Conservation (phyloP, 1,140 invertebrate genomes). For the Stegodyphus mimosarum region DNA sequence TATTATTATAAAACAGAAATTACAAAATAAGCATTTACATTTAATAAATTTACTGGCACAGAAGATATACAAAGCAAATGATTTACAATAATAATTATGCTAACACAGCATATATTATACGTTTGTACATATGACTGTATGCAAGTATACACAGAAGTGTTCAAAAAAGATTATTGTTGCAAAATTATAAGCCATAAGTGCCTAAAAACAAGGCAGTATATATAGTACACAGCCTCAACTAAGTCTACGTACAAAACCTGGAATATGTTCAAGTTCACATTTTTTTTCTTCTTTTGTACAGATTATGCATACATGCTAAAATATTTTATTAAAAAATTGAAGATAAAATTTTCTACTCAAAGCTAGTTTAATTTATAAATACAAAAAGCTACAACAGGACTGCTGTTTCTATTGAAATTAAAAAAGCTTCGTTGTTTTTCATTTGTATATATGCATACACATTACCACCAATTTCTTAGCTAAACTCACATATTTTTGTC, state of each 20-base stretch:
- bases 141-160: constrained; percentile 10
- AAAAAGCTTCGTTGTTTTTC: neutral
- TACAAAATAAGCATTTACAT: neutral
- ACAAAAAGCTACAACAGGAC: constrained; percentile 33
- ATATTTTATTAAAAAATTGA: constrained; percentile 57
- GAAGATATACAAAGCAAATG: constrained; percentile 6
- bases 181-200: constrained; percentile 16
- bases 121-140: constrained; percentile 20
- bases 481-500: too few relatives aligned
- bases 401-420: constrained; percentile 12
- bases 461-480: too few relatives aligned
- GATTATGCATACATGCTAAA: constrained; percentile 56
- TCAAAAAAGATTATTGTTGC: neutral
- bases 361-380: constrained; percentile 45
- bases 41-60: neutral
- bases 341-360: constrained; percentile 55
- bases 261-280: constrained; percentile 41
- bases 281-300: constrained; percentile 42
- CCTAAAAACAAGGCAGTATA: constrained; percentile 18
- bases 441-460: neutral
- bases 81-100: constrained; percentile 43
- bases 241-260: constrained; percentile 53
- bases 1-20: neutral
- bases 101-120: constrained; percentile 25
- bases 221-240: constrained; percentile 12